These are phyloP conservation scores for Sturmia bella DNA, from an alignment of 2,888 invertebrate species.

Conservation along the genomic window DNA sequence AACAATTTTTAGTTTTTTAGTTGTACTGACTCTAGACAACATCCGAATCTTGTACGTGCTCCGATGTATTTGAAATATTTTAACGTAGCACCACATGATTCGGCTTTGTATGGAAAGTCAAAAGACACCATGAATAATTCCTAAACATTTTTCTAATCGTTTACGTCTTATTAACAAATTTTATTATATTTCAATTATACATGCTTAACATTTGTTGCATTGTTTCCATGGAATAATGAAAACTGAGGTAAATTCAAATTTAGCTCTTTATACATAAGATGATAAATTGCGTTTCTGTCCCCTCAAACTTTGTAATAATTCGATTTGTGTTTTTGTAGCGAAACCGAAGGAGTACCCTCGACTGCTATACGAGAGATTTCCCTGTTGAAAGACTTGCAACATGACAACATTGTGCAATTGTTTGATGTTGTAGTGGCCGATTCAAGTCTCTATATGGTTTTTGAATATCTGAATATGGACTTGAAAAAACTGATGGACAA, in stretches of 20 bases:
- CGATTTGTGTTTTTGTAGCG: slow-evolving; percentile 83
- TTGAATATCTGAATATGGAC: slow-evolving; percentile 96
- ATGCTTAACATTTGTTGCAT: slow-evolving; percentile 18
- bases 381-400: slow-evolving; percentile 92
- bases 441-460: slow-evolving; percentile 94
- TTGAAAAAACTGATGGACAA: slow-evolving; percentile 93
- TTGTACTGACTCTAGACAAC: slow-evolving; percentile 76
- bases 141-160: neutral
- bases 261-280: neutral
- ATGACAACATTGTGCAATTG: slow-evolving; percentile 94
- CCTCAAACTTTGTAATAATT: no score
- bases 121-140: slow-evolving; percentile 21
- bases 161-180: neutral
- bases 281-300: neutral
- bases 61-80: slow-evolving; percentile 80
- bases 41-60: slow-evolving; percentile 84
- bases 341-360: slow-evolving; percentile 98
- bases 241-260: slow-evolving; percentile 45
- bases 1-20: no score
- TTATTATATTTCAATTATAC: slow-evolving; percentile 6
- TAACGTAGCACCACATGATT: slow-evolving; percentile 88
- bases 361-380: slow-evolving; percentile 98
- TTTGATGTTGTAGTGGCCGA: slow-evolving; percentile 94
- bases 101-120: slow-evolving; percentile 83
- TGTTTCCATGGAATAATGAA: neutral